Percentiles rank a stretch among this genome's conserved stretches.
These are phyloP conservation scores for Sminthurinus aureus DNA, from an alignment of 2,888 invertebrate genomes.

Conservation along the genomic window DNA sequence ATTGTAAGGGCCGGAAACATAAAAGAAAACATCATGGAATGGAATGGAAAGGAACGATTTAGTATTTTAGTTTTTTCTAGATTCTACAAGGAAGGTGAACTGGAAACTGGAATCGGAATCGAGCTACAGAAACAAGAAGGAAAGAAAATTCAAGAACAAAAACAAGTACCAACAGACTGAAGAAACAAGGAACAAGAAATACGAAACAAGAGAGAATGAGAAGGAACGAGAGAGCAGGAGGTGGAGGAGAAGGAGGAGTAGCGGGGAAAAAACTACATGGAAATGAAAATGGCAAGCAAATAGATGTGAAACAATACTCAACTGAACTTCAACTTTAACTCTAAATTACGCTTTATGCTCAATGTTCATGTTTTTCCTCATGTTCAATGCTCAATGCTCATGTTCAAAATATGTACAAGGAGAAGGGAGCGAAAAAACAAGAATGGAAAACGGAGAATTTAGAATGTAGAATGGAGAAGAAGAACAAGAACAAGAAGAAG, in stretches of 20 bases:
- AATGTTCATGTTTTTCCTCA: background rate
- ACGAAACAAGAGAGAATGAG: background rate
- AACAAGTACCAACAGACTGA: background rate
- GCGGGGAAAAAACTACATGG: no score
- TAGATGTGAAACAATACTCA: background rate
- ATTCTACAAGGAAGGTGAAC: background rate
- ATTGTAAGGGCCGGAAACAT: constrained; percentile 9
- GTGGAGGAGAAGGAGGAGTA: no score
- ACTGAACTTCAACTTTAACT: no score
- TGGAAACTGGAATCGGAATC: background rate
- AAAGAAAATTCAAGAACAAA: background rate
- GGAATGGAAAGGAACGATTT: background rate
- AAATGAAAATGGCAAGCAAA: background rate
- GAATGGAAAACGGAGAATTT: no score
- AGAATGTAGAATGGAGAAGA: background rate
- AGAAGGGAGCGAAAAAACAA: no score
- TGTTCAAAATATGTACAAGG: no score
- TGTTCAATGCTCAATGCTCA: no score
- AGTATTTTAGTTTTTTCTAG: background rate
- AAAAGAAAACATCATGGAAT: constrained; percentile 2
- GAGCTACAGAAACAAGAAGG: background rate
- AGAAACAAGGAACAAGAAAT: background rate
- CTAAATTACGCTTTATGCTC: background rate
- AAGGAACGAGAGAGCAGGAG: no score
- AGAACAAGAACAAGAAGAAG: background rate